phyloP scores from a whole-genome alignment of 1,140 invertebrate genomes.

The Oryctes rhinoceros region DNA sequence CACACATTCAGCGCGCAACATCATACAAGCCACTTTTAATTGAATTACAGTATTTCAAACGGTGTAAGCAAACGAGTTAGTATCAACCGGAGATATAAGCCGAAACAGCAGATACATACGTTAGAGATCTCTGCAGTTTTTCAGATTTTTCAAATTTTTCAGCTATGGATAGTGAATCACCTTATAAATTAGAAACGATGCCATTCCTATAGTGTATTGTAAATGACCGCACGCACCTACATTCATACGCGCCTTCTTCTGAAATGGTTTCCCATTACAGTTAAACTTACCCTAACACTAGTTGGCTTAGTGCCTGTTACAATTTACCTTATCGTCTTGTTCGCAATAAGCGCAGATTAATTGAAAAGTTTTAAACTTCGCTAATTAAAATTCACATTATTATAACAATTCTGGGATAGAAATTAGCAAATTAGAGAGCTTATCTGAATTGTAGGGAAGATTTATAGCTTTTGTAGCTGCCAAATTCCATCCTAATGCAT shows the following conservation, averaged over 20 bases:
- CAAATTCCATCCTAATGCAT: background rate
- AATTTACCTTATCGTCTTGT: background rate
- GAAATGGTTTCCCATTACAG: background rate
- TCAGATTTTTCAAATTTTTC: too few species aligned
- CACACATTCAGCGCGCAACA: too few species aligned
- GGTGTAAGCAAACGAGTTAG: too few species aligned
- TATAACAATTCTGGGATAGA: background rate
- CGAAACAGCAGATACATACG: too few species aligned
- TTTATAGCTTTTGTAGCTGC: background rate
- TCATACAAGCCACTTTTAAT: too few species aligned
- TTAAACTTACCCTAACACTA: background rate
- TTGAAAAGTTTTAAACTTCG: background rate
- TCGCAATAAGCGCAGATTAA: background rate
- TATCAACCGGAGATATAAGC: too few species aligned
- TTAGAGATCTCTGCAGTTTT: too few species aligned
- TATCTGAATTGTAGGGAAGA: background rate
- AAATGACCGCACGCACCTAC: background rate
- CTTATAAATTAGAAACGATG: too few species aligned
- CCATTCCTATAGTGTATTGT: too few species aligned
- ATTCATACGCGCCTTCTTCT: background rate
- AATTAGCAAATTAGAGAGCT: background rate
- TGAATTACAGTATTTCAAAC: too few species aligned
- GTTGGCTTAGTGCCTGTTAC: background rate
- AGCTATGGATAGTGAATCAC: too few species aligned
- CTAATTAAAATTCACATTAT: background rate